Evolutionary conservation across 2,113 vertebrate genomes (phyloP), one percentile per base, ranked within the genome.

Genomic region (Zosterops lateralis): DNA sequence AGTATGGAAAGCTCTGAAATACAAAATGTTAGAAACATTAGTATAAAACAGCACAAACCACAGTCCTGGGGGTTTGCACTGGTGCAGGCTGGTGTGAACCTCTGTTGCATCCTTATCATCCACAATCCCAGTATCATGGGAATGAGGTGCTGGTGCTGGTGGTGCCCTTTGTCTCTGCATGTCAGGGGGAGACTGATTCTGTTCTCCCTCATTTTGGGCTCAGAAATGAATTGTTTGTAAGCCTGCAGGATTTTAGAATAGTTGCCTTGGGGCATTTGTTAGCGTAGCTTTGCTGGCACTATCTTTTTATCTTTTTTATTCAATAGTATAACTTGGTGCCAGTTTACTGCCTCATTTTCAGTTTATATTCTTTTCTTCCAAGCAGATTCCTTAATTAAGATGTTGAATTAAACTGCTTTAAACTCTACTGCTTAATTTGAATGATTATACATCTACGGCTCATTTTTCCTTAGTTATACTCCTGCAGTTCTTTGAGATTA

Each of bases 311-410:
- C 9, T 12, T 70, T 82, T 90, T 47, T 70, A 19, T 74, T 93
- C 47, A 65, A 7, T 65, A n/a, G 9, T 61, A 34, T 48, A 91
- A 79, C 58, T 72, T 65, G 24, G 2, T 85, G 51, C 38, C 51
- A 67, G 47, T 95, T 93, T 87, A 80, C 78, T 92, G 60, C 78
- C 87, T 92, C 78, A 45, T 73, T 85, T 92, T 94, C 31, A 25
- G 44, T 88, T 92, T 90, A 67, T 76, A 42, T 44, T 84, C 22
- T 77, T 86, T 86, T 67, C 34, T 90, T 95, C 36, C 60, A 80
- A 85, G 67, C 31, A 80, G 42, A 87, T 86, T 87, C 22, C 44
- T 92, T 92, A 95, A 92, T 96, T 89, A 92, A 85, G 58, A 83
- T 70, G 74, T 70, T 92, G 74, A 92, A 85, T 77, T 85, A 92